phyloP scores from a whole-genome alignment of 2,888 invertebrate genomes.

The Junonia oenone region DNA sequence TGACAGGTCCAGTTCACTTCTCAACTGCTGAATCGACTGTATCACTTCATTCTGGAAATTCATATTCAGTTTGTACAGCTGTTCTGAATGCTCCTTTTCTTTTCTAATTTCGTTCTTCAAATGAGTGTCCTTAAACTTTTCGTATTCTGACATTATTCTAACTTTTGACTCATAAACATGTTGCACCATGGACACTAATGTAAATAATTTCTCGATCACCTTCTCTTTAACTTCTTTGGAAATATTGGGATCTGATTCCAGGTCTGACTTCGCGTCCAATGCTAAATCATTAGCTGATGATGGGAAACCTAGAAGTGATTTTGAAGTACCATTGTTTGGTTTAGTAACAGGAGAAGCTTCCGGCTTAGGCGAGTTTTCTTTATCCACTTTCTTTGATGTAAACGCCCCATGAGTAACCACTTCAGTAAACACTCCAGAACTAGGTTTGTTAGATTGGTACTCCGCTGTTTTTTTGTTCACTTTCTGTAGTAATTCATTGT shows the following conservation, averaged over 20 bases:
- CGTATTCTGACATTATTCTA: conserved; percentile 64
- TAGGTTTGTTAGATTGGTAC: conserved; percentile 62
- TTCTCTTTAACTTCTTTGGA: conserved; percentile 66
- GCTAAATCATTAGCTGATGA: conserved; percentile 72
- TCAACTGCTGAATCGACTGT: conserved; percentile 63
- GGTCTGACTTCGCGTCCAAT: conserved; percentile 64
- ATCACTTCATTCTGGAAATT: conserved; percentile 70
- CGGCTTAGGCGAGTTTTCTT: conserved; percentile 44
- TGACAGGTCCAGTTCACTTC: conserved; percentile 64
- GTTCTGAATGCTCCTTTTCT: conserved; percentile 69
- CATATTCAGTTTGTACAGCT: conserved; percentile 68
- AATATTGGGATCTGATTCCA: conserved; percentile 69
- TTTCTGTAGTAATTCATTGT: conserved; percentile 59
- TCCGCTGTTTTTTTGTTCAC: conserved; percentile 65
- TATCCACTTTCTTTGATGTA: conserved; percentile 50
- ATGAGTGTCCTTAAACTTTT: conserved; percentile 67
- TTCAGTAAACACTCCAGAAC: conserved; percentile 68
- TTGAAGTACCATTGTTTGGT: conserved; percentile 46
- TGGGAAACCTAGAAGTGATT: conserved; percentile 63
- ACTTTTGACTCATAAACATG: conserved; percentile 71
- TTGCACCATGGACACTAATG: conserved; percentile 68
- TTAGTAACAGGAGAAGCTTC: conserved; percentile 38
- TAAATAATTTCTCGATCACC: conserved; percentile 65
- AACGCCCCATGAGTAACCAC: conserved; percentile 70
- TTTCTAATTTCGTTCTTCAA: conserved; percentile 61